Percentiles rank a stretch among this genome's conserved stretches.
Conservation (phyloP, 2,888 invertebrate genomes). For the Mellilla xanthometata region DNA sequence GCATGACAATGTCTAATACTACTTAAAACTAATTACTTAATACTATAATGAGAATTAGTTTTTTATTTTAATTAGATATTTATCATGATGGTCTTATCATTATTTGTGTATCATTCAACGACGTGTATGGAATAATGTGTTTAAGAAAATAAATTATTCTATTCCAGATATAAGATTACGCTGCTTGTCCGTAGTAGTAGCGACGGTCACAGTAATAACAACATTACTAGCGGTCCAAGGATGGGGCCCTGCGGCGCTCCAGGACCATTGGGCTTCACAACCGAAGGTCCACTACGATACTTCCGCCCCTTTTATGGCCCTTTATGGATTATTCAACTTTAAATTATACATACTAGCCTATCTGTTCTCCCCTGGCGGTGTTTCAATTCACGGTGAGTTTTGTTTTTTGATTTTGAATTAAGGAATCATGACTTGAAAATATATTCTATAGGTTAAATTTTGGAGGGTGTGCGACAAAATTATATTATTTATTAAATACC, state of each 20-base stretch:
- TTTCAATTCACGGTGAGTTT: constrained; percentile 90
- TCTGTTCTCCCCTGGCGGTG: constrained; percentile 94
- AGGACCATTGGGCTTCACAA: constrained; percentile 96
- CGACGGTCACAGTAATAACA: constrained; percentile 89
- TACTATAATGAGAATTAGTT: too few relatives aligned
- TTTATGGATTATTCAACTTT: constrained; percentile 96
- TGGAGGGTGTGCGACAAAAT: too few relatives aligned
- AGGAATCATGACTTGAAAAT: too few relatives aligned
- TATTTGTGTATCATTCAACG: too few relatives aligned
- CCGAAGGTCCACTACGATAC: constrained; percentile 94
- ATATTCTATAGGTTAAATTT: too few relatives aligned
- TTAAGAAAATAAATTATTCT: constrained; percentile 3
- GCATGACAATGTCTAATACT: too few relatives aligned
- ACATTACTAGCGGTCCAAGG: constrained; percentile 89
- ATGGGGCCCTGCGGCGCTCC: constrained; percentile 94
- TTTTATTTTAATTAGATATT: too few relatives aligned
- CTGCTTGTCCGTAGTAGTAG: constrained; percentile 93
- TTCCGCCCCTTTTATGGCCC: constrained; percentile 97
- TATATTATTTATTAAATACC: too few relatives aligned
- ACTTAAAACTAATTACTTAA: too few relatives aligned
- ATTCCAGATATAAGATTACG: constrained; percentile 93
- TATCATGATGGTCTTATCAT: too few relatives aligned
- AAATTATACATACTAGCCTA: constrained; percentile 97
- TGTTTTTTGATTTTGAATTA: too few relatives aligned
- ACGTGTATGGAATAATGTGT: too few relatives aligned